phyloP scores from a whole-genome alignment of 2,113 vertebrate species.

The Pavo muticus region DNA sequence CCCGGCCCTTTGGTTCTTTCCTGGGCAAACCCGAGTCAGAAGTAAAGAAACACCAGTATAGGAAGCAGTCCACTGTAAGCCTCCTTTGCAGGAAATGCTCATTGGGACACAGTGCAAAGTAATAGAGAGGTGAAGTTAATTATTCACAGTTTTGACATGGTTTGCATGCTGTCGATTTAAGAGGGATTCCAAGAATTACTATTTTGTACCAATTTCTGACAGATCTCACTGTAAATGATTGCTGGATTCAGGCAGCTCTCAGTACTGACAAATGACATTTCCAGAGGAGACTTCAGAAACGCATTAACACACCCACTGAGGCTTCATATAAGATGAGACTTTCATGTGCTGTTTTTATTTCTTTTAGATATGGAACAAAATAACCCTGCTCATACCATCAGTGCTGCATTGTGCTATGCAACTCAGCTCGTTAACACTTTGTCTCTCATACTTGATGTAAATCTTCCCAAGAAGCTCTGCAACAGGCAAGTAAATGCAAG shows the following conservation, averaged over 20 bases:
- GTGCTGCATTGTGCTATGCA: slow-evolving; percentile 94
- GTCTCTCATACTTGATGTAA: slow-evolving; percentile 94
- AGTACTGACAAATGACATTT: background rate
- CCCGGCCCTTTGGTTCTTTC: accelerated
- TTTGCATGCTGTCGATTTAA: background rate
- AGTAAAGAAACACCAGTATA: background rate
- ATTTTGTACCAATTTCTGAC: slow-evolving; percentile 52
- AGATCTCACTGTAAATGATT: slow-evolving; percentile 41
- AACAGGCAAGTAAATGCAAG: slow-evolving; percentile 86
- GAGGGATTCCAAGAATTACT: slow-evolving; percentile 56
- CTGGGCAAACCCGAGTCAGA: background rate
- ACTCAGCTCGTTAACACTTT: slow-evolving; percentile 94
- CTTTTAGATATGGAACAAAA: slow-evolving; percentile 91
- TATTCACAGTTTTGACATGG: slow-evolving; percentile 52
- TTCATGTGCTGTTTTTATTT: background rate
- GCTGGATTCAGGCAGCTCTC: slow-evolving; percentile 22
- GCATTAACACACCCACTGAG: background rate
- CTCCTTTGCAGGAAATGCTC: background rate
- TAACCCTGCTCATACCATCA: slow-evolving; percentile 95
- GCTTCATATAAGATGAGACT: background rate
- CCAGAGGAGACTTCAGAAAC: slow-evolving; percentile 1
- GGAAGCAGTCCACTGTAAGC: background rate
- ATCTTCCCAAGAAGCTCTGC: slow-evolving; percentile 95
- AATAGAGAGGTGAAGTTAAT: slow-evolving; percentile 6
- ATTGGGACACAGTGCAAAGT: background rate